Evolutionary conservation across 2,113 vertebrate genomes (phyloP), one percentile per base, ranked within the genome.

Genomic region (Climacteris rufus): DNA sequence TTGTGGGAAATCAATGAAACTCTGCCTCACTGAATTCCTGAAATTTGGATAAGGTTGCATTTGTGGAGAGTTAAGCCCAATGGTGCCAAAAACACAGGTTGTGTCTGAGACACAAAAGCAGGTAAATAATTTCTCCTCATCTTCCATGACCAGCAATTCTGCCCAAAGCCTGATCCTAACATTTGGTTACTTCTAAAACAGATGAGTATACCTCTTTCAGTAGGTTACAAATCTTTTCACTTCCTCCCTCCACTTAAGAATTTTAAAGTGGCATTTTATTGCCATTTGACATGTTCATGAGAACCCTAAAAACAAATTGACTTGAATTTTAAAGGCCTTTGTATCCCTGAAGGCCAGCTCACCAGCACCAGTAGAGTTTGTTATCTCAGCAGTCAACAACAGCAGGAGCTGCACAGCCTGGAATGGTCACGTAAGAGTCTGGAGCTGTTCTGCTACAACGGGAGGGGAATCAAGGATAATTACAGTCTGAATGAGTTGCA

Each of bases 401-500:
- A 53, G 35, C 24, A 4, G 63, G 86, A 84, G 49, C 70, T 4
- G 24, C 28, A 77, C 27, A 84, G 85, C 60, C 60, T 52, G 45
- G 83, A 83, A 82, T 6, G 17, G 63, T 54, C 81, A 94, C 53
- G 10, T 66, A 65, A 96, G 95, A 56, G 92, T 96, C 65, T 94
- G 86, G 90, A 90, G 94, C 64, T 78, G 79, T 78, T 94, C 92
- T 97, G 82, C 69, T 89, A 52, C 93, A 92, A 96, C 66, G 72
- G 74, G 84, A 96, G 77, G 54, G 70, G 79, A 96, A 97, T 93
- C 74, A 89, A 93, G 76, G 88, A 93, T 96, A 98, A 98, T 98
- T 98, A 96, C 64, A 96, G 85, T 65, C 90, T 93, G 97, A 98
- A 98, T 93, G 92, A 96, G 92, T 97, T 97, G 53, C 90, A 94